phyloP scores from a whole-genome alignment of 2,888 invertebrate species.

The Thyatira batis region DNA sequence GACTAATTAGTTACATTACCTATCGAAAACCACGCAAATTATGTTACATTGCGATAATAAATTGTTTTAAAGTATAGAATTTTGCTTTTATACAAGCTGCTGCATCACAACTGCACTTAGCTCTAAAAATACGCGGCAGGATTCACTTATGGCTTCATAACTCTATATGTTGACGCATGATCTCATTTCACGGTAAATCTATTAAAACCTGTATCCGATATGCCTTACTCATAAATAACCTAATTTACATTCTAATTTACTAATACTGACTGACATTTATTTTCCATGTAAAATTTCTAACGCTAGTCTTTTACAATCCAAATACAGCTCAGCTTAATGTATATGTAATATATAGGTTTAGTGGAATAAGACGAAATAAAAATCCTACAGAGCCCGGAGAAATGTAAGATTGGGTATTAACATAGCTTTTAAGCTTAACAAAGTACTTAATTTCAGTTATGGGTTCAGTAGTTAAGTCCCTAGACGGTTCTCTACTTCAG shows the following conservation, averaged over 20 bases:
- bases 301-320: too few relatives aligned
- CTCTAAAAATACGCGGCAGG: background rate
- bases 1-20: background rate
- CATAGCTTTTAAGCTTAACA: background rate
- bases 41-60: too few relatives aligned
- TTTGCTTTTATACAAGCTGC: background rate
- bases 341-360: too few relatives aligned
- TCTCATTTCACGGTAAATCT: too few relatives aligned
- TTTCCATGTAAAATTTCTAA: background rate
- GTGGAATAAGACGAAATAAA: conserved; percentile 14
- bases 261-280: too few relatives aligned
- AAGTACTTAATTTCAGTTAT: background rate
- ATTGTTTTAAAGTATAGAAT: background rate
- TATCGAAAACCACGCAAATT: too few relatives aligned
- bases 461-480: background rate
- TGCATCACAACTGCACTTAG: background rate
- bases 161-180: too few relatives aligned
- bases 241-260: too few relatives aligned
- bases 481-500: background rate
- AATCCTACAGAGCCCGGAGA: conserved; percentile 8
- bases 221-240: too few relatives aligned
- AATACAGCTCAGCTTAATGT: background rate
- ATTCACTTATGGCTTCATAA: too few relatives aligned
- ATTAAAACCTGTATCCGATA: too few relatives aligned
- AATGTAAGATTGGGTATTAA: background rate